Base-by-base conservation (phyloP, 2,113 vertebrate species). In the Elephantulus edwardii region DNA sequence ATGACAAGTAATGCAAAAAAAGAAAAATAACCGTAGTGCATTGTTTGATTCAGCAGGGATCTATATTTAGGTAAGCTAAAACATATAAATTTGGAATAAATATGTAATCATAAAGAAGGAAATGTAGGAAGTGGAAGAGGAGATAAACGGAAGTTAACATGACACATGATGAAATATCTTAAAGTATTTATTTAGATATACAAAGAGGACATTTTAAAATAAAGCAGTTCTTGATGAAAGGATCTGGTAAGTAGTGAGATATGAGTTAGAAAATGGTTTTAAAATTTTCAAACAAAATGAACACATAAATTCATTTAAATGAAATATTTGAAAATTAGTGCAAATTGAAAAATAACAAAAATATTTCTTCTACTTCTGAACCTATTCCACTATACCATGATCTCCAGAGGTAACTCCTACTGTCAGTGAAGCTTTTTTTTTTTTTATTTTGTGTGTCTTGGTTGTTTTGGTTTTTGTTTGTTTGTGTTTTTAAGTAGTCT, bases 21-120 rank as follows among this genome's bases (percentile, higher is more conserved):
- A 50, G 19, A 70, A 83, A 93, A 79, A 70, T 79, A 79, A 58
- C 42, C 12, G 77, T 20, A 92, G 77, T 30, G 70, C 5, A 58
- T 68, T 83, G 40, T 77, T 81, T 91, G 62, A 50, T 42, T 92
- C 78, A 80, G 58, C 44, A 58, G 17, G 52, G n/a, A 87, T 64
- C 40, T 64, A 79, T 64, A 87, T 83, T 90, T 90, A 64, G 78
- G 68, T 71, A 87, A 71, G 17, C 44, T 26, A 64, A 42, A 72
- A 60, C 13, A 75, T 30, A 26, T 42, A 90, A 75, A 70, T 75
- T 72, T 72, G 81, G 38, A 72, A 86, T 42, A 89, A 38, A 33
- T 68, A 68, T 48, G 13, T 54, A 58, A 84, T 93, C 72, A 33
- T 22, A 50, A 86, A 54, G 28, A 1, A 58, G 13, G 24, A 13